A percentile compares a stretch with the other conserved stretches of the same genome.
These are phyloP conservation scores for Oryzias woworae DNA, from an alignment of 2,113 vertebrate genomes.

Conservation along the genomic window DNA sequence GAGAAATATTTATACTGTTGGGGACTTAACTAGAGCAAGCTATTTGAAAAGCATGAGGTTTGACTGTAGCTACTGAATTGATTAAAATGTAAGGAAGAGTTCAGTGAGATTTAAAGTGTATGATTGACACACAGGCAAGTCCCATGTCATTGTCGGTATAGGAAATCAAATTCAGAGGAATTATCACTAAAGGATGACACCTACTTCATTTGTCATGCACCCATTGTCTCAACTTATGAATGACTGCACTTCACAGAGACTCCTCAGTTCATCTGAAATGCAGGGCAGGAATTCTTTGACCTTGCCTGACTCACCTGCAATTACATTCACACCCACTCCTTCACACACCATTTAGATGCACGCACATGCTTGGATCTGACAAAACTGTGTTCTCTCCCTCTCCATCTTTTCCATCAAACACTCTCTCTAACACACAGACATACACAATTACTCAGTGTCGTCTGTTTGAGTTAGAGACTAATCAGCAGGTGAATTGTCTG, in stretches of 20 bases:
- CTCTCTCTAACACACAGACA: constrained; percentile 8
- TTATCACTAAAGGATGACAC: constrained; percentile 2
- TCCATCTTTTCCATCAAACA: constrained; percentile 42
- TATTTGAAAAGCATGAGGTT: constrained; percentile 24
- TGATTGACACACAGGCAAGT: constrained; percentile 24
- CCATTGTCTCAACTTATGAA: constrained; percentile 27
- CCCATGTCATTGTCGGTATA: not conserved
- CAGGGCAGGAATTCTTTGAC: constrained; percentile 46
- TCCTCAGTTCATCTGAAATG: constrained; percentile 55
- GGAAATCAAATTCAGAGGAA: constrained; percentile 24
- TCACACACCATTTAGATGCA: constrained; percentile 31
- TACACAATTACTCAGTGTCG: constrained; percentile 29
- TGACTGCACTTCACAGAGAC: constrained; percentile 39
- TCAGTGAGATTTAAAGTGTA: constrained; percentile 27
- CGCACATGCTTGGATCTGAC: constrained; percentile 25
- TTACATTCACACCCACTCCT: constrained; percentile 18
- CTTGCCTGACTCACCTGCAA: constrained; percentile 50
- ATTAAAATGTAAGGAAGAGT: constrained; percentile 35
- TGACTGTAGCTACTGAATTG: not conserved
- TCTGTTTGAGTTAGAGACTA: constrained; percentile 61
- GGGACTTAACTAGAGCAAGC: constrained; percentile 12
- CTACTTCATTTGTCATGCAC: constrained; percentile 32
- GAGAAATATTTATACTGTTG: not conserved
- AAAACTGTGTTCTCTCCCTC: constrained; percentile 12
- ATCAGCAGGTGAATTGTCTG: constrained; percentile 67